Base-by-base conservation (phyloP, 2,113 vertebrate genomes). In the Oncorhynchus clarkii region DNA sequence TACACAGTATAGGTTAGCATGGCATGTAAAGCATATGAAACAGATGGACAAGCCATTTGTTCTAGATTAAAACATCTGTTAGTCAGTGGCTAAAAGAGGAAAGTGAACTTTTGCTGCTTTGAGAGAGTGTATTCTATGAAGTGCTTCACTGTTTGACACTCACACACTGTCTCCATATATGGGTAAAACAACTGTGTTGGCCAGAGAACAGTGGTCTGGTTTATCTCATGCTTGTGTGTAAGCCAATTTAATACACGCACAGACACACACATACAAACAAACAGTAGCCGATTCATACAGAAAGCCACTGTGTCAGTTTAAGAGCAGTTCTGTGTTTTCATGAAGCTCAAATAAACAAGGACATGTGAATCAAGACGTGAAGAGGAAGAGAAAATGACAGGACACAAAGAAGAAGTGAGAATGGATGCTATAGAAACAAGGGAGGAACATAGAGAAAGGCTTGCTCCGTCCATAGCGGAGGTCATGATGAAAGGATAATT, bases 401-500 rank as follows among this genome's bases (percentile, higher is more conserved):
- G 22, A 80, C 16, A 74, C 16, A 72, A 74, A 70, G n/a, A 59
- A 67, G 1, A 59, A 27, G 3, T 27, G 27, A 76, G 49, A 65
- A 20, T 82, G 34, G 18, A 70, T 74, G 27, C 18, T 5, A 54
- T 5, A 64, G 11, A 18, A 31, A 5, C 77, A 11, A n/a, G 81
- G 84, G 31, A 62, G 62, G 85, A 79, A 73, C 72, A 80, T 54
- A 77, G 57, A 70, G 18, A 70, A 76, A 77, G 80, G 18, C 72
- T 68, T 45, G 45, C 86, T 86, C 86, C 68, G 34, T 88, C 70
- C 8, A 45, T 82, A 85, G 31, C 64, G 62, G 85, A 78, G 74
- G 81, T 67, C 76, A 59, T 76, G 62, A 69, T 45, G 22, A 71
- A 75, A 78, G 80, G 22, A 76, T 70, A 26, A 49, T 86, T 78